Evolutionary conservation across 2,888 invertebrate species (phyloP), one percentile per base, ranked within the genome.

Genomic region (Leptopilina drosophilae): DNA sequence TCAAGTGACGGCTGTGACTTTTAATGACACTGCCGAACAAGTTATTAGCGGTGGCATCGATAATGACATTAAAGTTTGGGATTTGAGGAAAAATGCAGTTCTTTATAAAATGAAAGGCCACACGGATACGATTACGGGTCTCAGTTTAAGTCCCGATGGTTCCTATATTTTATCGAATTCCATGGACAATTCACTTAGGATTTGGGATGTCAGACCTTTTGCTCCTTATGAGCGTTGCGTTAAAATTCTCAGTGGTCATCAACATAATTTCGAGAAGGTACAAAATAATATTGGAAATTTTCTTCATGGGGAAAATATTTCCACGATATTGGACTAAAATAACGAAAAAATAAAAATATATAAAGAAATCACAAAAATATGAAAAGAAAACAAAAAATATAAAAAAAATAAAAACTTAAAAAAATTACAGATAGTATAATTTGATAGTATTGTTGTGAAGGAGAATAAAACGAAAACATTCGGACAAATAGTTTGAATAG

Each of bases 11-110:
- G 94, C 98, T 0, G 97, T 98, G 0, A 94, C 97, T 12, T 99
- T 99, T 91, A 98, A 97, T 88, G 99, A 99, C 88, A 98, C 98
- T 0, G 96, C 98, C 0, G 99, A 99, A 88, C 98, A 98, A 92
- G 95, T 99, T 4, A 96, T 99, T 82, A 96, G 97, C 6, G 98
- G 97, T 0, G 99, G 99, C 5, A 96, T 99, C 78, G 99, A 99
- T 90, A 99, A 99, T 92, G 97, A 98, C 82, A 95, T 99, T 9
- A 99, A 98, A 94, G 96, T 99, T 0, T 99, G 99, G 99, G 99
- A 99, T 91, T 93, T 98, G 65, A 93, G 99, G 77, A 98, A 97
- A 90, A 96, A 96, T 89, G 96, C 96, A 80, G 92, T 98, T 73
- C 92, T 97, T 0, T 97, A 97, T 89, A 95, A 95, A 84, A 93